Conservation (phyloP, 1,140 invertebrate genomes). For the Planococcus citri region DNA sequence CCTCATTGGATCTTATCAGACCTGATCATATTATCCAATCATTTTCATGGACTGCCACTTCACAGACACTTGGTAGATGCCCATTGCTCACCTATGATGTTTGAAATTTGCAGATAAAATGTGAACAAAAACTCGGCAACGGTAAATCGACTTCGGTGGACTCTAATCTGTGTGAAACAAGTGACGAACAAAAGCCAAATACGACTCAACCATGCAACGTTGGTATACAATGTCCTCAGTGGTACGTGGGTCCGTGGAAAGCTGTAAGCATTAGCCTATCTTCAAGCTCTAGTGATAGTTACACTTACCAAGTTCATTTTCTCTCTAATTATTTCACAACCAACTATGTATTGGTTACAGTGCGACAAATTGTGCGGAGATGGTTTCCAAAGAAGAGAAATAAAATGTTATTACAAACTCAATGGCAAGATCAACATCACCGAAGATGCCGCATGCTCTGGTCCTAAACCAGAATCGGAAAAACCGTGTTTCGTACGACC, state of each 20-base stretch:
- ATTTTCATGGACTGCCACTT: no score
- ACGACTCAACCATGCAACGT: slow-evolving; percentile 60
- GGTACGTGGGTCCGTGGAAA: slow-evolving; percentile 73
- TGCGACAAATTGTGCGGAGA: slow-evolving; percentile 79
- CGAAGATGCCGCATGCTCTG: slow-evolving; percentile 53
- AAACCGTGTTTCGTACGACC: slow-evolving; percentile 61
- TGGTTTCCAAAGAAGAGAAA: slow-evolving; percentile 57
- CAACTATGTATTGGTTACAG: slow-evolving; percentile 34
- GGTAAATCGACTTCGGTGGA: slow-evolving; percentile 48
- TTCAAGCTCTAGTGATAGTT: not conserved
- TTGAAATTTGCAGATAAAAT: slow-evolving; percentile 56
- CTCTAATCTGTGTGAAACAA: slow-evolving; percentile 56
- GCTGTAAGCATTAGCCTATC: slow-evolving; percentile 44
- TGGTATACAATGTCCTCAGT: slow-evolving; percentile 62
- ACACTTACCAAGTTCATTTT: not conserved
- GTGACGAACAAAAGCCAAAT: slow-evolving; percentile 52
- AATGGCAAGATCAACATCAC: slow-evolving; percentile 56
- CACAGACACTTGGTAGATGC: no score
- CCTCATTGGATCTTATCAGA: no score
- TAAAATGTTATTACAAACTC: slow-evolving; percentile 60
- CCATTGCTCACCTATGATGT: no score
- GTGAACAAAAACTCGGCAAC: slow-evolving; percentile 55
- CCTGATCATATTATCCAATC: no score
- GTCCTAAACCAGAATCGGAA: slow-evolving; percentile 54
- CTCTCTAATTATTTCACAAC: no score